Evolutionary conservation across 2,113 vertebrate species (phyloP), one percentile per base, ranked within the genome.

Genomic region (Archilochus colubris): DNA sequence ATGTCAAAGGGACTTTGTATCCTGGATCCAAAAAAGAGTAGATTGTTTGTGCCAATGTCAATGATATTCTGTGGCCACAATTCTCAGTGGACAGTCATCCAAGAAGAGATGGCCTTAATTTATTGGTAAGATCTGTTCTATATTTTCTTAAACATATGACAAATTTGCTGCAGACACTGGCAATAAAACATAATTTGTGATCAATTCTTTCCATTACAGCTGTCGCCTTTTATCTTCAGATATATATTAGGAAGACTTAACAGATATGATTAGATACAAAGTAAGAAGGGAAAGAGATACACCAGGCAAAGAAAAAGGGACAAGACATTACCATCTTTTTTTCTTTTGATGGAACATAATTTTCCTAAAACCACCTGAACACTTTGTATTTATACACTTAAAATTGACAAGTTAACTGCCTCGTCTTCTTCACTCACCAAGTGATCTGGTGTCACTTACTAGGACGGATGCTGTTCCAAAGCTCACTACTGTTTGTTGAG

Each of bases 1-100:
- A 86, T 86, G 86, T 93, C 92, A 94, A 82, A 91, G 55, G 40
- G 51, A 31, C 59, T 93, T 90, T 63, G 53, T 63, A 64, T 53
- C 73, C 48, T 90, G 64, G 43, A 43, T 67, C 40, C 40, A 88
- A 55, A 67, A 74, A 86, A 73, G 33, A 88, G 38, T 55, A 90
- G 48, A 91, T 80, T 83, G 55, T 33, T 95, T 96, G 79, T 51
- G 82, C 31, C 79, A 78, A 30, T 2, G 6, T 18, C 76, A 91
- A 38, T 51, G 44, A 80, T 77, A 88, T 70, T 90, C 59, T 51
- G 38, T 90, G 51, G 48, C 20, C 46, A 73, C 0, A 3, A 70
- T 76, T 28, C 67, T 74, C 7, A 1, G n/a, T 25, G 46, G 67
- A 94, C 36, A 82, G 40, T 22, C 20, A 67, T 27, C 28, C 5